Conservation (phyloP, 35 echinoderm and acorn worm genomes). For the Diadema setosum region DNA sequence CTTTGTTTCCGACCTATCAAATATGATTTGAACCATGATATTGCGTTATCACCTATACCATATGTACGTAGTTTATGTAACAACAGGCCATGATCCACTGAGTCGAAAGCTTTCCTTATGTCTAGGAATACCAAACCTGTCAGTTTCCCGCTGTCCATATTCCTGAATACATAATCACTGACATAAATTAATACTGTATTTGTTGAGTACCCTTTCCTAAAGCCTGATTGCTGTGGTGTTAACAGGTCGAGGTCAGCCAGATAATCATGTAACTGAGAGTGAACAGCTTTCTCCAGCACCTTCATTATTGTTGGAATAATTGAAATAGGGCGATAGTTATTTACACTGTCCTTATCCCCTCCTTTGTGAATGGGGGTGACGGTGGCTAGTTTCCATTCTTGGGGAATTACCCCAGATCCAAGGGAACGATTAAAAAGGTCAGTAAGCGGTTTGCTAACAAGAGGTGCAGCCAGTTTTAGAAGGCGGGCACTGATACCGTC, state of each 20-base stretch:
- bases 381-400: constrained; percentile 42
- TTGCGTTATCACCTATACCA: no score
- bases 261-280: neutral
- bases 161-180: constrained; percentile 12
- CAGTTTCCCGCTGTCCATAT: neutral
- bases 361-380: constrained; percentile 2
- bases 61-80: no score
- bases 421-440: constrained; percentile 11
- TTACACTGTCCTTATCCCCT: neutral
- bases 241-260: neutral
- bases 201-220: constrained; percentile 13
- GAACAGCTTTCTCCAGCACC: constrained; percentile 28
- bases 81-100: constrained; percentile 15
- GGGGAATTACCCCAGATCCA: neutral
- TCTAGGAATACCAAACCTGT: constrained; percentile 35
- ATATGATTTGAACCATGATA: no score
- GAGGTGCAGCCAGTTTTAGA: constrained; percentile 4
- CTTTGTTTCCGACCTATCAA: no score
- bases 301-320: constrained; percentile 41
- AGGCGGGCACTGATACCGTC: neutral
- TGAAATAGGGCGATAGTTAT: constrained; percentile 28
- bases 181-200: constrained; percentile 30
- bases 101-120: constrained; percentile 47
- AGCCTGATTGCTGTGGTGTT: constrained; percentile 6
- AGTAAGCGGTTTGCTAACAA: neutral